Evolutionary conservation across 1,140 invertebrate genomes (phyloP).

Genomic region (Aphidius gifuensis): DNA sequence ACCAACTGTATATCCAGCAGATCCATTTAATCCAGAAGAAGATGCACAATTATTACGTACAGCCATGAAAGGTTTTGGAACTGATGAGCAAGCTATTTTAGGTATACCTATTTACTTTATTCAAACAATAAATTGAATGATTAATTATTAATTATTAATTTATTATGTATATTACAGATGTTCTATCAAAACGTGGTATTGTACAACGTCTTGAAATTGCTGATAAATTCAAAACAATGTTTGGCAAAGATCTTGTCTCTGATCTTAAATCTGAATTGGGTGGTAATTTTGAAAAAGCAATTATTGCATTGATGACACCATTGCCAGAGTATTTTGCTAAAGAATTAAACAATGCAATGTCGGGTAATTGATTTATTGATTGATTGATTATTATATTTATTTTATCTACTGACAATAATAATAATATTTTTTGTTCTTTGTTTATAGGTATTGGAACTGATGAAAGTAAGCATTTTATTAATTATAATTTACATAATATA

Average conservation of each 20-base stretch:
- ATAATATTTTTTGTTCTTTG: no score
- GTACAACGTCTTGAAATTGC: constrained; percentile 87
- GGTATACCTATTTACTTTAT: no score
- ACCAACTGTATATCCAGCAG: constrained; percentile 78
- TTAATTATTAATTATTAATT: no score
- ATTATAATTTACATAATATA: no score
- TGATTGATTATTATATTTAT: no score
- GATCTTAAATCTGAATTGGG: constrained; percentile 85
- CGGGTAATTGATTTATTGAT: constrained; percentile 51
- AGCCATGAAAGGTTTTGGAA: constrained; percentile 93
- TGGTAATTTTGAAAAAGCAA: constrained; percentile 86
- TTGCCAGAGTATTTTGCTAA: constrained; percentile 85
- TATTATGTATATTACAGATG: constrained; percentile 66
- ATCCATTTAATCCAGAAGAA: constrained; percentile 79
- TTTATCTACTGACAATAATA: no score
- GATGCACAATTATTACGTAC: constrained; percentile 84
- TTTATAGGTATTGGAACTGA: constrained; percentile 66
- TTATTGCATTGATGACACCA: constrained; percentile 81
- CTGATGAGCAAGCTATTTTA: constrained; percentile 77
- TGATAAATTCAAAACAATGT: constrained; percentile 89
- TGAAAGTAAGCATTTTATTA: constrained; percentile 61
- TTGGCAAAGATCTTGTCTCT: constrained; percentile 88
- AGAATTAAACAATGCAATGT: constrained; percentile 83
- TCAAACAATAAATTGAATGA: no score
- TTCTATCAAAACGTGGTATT: constrained; percentile 80